Evolutionary conservation across 2,797 vertebrate species (phyloP).

Genomic region (Argya squamiceps): DNA sequence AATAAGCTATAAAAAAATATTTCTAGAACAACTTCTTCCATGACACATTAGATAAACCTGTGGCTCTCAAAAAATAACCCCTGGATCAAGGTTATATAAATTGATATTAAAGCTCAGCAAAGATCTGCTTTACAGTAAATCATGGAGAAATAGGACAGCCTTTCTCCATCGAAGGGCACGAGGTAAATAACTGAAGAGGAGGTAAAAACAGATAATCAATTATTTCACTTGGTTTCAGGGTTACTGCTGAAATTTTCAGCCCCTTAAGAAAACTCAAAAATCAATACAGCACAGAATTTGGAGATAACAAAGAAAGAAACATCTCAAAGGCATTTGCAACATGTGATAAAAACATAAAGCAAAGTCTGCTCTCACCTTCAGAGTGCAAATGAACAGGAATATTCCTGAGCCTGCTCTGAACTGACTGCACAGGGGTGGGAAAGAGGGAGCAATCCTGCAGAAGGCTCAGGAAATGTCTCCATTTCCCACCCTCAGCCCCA

Average conservation of each 20-base stretch:
- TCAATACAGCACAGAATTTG: conserved; percentile 32
- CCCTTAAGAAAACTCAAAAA: conserved; percentile 43
- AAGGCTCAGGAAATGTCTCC: not conserved
- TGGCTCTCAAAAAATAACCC: conserved; percentile 1
- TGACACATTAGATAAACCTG: not conserved
- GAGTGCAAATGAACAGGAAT: not conserved
- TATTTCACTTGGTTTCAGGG: conserved; percentile 48
- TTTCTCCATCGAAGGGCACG: conserved; percentile 10
- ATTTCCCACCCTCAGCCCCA: not conserved
- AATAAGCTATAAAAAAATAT: not conserved
- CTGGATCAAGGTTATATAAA: conserved; percentile 13
- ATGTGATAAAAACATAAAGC: not conserved
- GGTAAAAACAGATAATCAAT: conserved; percentile 66
- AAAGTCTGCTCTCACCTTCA: conserved; percentile 39
- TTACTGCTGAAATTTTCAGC: conserved; percentile 35
- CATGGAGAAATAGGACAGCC: conserved; percentile 35
- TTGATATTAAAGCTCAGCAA: conserved; percentile 25
- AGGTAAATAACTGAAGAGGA: conserved; percentile 55
- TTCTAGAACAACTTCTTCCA: not conserved
- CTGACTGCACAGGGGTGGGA: not conserved
- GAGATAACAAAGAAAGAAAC: conserved; percentile 44
- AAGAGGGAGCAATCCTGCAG: not conserved
- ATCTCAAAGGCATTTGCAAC: conserved; percentile 25
- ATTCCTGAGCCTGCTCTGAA: not conserved
- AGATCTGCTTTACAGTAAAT: conserved; percentile 29